Percentiles rank a stretch among this genome's conserved stretches.
These are phyloP conservation scores for Cynopterus brachyotis DNA, from an alignment of 2,113 vertebrate genomes.

Conservation along the genomic window DNA sequence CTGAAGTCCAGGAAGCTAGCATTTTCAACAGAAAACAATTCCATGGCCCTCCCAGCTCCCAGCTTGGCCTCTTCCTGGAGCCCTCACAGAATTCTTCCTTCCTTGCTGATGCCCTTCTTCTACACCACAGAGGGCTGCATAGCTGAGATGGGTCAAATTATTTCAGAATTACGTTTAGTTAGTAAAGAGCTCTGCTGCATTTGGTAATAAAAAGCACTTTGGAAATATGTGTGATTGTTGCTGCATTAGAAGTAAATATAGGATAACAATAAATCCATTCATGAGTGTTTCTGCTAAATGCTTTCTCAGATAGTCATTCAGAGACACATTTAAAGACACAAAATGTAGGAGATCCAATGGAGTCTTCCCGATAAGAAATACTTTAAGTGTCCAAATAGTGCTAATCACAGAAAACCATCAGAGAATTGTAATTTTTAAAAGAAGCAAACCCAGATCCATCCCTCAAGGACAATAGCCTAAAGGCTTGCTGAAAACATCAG, in stretches of 20 bases:
- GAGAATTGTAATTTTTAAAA: constrained; percentile 8
- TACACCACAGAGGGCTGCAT: background rate
- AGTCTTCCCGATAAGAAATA: constrained; percentile 49
- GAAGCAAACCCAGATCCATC: constrained; percentile 28
- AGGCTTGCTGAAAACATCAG: constrained; percentile 19
- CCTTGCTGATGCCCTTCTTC: background rate
- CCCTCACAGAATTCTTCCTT: no score
- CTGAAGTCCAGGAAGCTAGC: background rate
- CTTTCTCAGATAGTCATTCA: constrained; percentile 62
- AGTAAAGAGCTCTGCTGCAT: background rate
- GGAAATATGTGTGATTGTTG: constrained; percentile 47
- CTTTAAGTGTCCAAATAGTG: constrained; percentile 35
- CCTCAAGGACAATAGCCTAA: constrained; percentile 12
- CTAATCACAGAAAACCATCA: constrained; percentile 59
- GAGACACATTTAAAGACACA: constrained; percentile 55
- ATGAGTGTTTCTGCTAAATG: constrained; percentile 52
- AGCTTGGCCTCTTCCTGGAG: background rate
- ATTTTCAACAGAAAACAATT: background rate
- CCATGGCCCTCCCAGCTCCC: rapidly evolving
- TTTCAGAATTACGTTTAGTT: constrained; percentile 5
- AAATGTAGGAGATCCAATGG: constrained; percentile 41
- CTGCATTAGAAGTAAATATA: constrained; percentile 64
- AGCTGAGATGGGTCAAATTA: background rate
- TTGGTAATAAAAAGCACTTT: constrained; percentile 56
- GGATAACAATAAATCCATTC: constrained; percentile 64